phyloP scores from a whole-genome alignment of 2,888 invertebrate species.

The Tipula helvola region DNA sequence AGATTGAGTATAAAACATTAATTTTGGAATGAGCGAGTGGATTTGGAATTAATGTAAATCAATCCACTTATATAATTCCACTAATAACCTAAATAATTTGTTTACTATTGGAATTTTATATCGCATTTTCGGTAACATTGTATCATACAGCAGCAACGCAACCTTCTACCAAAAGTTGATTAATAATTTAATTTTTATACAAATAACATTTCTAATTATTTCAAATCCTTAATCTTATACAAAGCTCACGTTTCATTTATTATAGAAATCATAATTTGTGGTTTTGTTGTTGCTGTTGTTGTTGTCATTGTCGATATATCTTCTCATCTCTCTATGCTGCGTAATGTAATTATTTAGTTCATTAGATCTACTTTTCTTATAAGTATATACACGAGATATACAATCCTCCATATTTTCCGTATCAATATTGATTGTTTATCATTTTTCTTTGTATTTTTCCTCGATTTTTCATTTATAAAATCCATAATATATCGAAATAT shows the following conservation, averaged over 20 bases:
- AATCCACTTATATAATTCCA: too few relatives aligned
- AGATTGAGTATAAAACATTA: too few relatives aligned
- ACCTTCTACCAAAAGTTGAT: neutral
- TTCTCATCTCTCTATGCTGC: neutral
- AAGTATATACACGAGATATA: neutral
- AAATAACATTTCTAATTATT: conserved; percentile 7
- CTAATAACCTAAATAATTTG: too few relatives aligned
- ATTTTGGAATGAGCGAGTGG: too few relatives aligned
- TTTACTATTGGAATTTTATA: too few relatives aligned
- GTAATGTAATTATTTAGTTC: conserved; percentile 6
- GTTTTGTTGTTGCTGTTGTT: neutral
- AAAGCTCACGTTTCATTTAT: conserved; percentile 5
- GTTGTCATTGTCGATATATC: neutral
- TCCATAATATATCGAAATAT: neutral
- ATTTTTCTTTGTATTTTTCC: neutral
- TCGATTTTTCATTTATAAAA: neutral
- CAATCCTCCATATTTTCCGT: neutral
- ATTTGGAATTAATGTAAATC: too few relatives aligned
- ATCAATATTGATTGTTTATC: neutral
- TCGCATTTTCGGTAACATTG: too few relatives aligned
- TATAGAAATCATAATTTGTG: neutral
- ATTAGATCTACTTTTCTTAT: conserved; percentile 5
- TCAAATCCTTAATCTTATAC: conserved; percentile 6
- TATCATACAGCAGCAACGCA: neutral
- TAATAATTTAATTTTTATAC: neutral